Evolutionary conservation across 1,140 invertebrate species (phyloP), one percentile per base, ranked within the genome.

Genomic region (Sycophila sp.): DNA sequence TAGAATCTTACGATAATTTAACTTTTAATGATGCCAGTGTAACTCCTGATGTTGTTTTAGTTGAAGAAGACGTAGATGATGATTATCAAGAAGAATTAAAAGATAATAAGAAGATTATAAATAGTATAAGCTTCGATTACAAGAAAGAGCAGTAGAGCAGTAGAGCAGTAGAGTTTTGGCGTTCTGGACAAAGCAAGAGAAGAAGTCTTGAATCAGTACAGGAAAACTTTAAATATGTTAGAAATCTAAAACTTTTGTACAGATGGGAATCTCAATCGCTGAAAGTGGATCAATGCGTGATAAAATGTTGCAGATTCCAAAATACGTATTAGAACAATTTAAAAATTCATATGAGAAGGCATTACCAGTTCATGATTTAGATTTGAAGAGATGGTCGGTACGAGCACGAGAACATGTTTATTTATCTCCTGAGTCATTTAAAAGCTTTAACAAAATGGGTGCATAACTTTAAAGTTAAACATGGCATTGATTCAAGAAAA

Each of bases 361-460:
- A 2, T 30, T 55, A 55, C 30, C 51, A 4, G 45, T 63, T 49
- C 60, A 63, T 30, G 60, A 63, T 28, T n/a, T 47, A 15, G 40
- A 63, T 28, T 2, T 63, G 15, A 45, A 47, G 8, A 63, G 42
- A 49, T 49, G 30, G 42, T 26, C 40, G 8, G 28, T 63, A 13
- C 3, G 32, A 63, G 60, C 60, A 15, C 1, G 42, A 13, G 26
- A 63, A 32, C 4, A 32, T 4, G 30, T 63, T 30, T 1, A 30
- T 10, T 49, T 63, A 19, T 47, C 42, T 34, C 30, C 60, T 30
- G 4, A 63, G 3, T 32, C 32, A 63, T 49, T 63, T 49, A n/a
- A 63, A 32, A 28, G 60, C 60, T 63, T 63, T 30, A 1, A 11
- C 38, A 11, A 63, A 63, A 63, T 49, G 10, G 26, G 19, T 63